Evolutionary conservation across 1,140 invertebrate species (phyloP), one percentile per base, ranked within the genome.

Genomic region (Rhizoglyphus robini): DNA sequence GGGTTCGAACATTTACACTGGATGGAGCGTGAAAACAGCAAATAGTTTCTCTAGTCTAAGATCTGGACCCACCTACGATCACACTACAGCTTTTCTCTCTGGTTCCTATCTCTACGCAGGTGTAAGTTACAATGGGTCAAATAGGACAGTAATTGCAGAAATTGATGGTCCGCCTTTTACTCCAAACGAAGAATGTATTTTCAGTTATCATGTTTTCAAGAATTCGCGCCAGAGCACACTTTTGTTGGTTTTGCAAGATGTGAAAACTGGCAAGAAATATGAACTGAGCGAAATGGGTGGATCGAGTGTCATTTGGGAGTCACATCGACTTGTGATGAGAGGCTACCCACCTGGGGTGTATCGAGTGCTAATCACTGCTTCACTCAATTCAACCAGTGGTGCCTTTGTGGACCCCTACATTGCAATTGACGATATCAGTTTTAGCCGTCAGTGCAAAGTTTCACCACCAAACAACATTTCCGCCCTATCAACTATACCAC

Each of bases 391-490:
- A 20, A 51, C 58, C 1, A n/a, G 29, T 23, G 38, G 29, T 38
- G 13, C n/a, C 29, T 38, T 60, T 60, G 3, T 60, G 23, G n/a
- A 30, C 11, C 65, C 62, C 30, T 67, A 69, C 31, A 63, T 69
- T 41, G 68, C 68, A 5, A 13, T 69, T 29, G 68, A 69, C 49
- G 68, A 69, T 48, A 57, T 69, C 20, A 68, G 62, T 30, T 69
- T 69, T 32, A 41, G 8, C 18, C 8, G 18, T 11, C 8, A 41
- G 18, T 41, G 36, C 18, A 41, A 41, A 41, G 18, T 18, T 18
- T 41, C 8, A 41, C 18, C 36, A 18, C 18, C 36, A 8, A 18
- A 41, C 18, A 8, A 41, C 18, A 41, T 8, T 41, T 11, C 36
- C 8, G 8, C 36, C 18, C 18, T 41, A 41, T 11, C 36, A 11